Conservation (phyloP, 37 sponge, comb jelly and placozoan species). For the Hexactinellida sp. region DNA sequence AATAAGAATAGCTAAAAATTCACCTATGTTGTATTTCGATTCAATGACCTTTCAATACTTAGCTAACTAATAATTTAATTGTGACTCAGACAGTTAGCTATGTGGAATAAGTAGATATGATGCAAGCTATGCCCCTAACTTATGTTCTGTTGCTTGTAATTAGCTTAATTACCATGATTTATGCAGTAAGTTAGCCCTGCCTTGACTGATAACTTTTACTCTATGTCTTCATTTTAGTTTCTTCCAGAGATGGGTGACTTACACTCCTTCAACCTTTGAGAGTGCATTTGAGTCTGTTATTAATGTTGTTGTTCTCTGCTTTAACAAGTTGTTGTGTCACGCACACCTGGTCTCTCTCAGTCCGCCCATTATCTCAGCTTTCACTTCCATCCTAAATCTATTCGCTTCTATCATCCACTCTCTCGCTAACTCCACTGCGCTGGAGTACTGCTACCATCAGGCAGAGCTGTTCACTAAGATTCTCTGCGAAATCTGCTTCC, state of each 20-base stretch:
- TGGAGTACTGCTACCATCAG: neutral
- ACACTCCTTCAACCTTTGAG: constrained; percentile 15
- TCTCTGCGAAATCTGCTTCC: neutral
- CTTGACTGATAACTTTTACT: no score
- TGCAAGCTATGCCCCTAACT: no score
- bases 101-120: no score
- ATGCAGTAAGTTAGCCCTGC: no score
- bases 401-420: neutral
- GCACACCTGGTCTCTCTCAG: neutral
- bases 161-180: no score
- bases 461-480: constrained; percentile 7
- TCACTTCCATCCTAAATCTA: neutral
- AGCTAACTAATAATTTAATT: no score
- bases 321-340: neutral
- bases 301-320: neutral
- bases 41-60: no score
- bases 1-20: no score
- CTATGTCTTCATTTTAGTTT: no score
- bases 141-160: no score
- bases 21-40: no score
- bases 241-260: neutral
- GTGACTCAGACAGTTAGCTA: no score
- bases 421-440: neutral
- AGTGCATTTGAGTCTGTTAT: constrained; percentile 3
- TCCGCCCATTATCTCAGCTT: neutral